phyloP scores from a whole-genome alignment of 1,140 invertebrate species.

The Bombus superbus region DNA sequence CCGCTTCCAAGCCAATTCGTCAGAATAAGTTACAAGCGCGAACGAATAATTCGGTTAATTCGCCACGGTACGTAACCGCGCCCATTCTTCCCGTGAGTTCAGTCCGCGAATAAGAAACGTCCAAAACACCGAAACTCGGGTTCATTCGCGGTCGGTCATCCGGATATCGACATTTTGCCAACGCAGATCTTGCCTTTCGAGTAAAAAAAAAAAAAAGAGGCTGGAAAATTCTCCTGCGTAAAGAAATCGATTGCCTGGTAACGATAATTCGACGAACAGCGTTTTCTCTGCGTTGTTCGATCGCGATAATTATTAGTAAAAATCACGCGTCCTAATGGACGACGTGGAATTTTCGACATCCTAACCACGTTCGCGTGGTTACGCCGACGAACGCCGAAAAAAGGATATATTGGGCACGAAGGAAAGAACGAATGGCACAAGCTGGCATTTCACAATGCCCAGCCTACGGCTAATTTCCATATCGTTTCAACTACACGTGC shows the following conservation, averaged over 20 bases:
- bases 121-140: background rate
- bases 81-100: background rate
- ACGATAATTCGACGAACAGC: no score
- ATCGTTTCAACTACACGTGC: conserved; percentile 41
- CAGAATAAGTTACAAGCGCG: conserved; percentile 33
- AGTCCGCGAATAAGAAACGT: background rate
- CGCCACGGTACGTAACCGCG: background rate
- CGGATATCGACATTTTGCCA: no score
- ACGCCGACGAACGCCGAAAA: background rate
- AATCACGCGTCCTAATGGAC: background rate
- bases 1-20: conserved; percentile 16
- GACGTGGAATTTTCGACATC: background rate
- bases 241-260: no score
- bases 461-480: conserved; percentile 60
- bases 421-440: background rate
- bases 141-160: background rate
- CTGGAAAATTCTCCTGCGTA: no score
- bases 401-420: background rate
- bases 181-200: no score
- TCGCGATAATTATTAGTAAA: background rate
- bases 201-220: no score
- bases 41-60: conserved; percentile 45
- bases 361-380: background rate
- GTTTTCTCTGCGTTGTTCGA: no score
- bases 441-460: conserved; percentile 1